Conservation (phyloP, 2,888 invertebrate genomes). For the Dicycla oo region DNA sequence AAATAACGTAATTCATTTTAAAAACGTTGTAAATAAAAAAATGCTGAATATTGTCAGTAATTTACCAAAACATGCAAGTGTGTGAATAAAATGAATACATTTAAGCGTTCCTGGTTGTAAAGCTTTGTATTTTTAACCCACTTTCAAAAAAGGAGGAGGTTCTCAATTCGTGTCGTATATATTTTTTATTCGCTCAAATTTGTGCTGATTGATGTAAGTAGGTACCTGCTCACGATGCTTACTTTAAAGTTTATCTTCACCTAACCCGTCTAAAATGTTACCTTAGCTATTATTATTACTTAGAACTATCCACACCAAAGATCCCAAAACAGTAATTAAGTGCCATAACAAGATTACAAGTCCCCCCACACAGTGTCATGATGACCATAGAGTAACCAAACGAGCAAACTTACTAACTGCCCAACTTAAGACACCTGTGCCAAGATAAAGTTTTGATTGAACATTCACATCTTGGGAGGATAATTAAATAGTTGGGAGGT, state of each 20-base stretch:
- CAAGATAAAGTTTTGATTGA: slow-evolving; percentile 71
- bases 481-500: slow-evolving; percentile 51
- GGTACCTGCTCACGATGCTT: not conserved
- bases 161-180: no score
- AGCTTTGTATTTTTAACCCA: not conserved
- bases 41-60: slow-evolving; percentile 32
- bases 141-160: no score
- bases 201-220: not conserved
- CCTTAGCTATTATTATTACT: slow-evolving; percentile 30
- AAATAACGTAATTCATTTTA: slow-evolving; percentile 7
- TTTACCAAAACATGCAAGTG: slow-evolving; percentile 44
- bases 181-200: slow-evolving; percentile 22
- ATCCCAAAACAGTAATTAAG: slow-evolving; percentile 66
- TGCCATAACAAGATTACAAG: slow-evolving; percentile 64
- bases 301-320: slow-evolving; percentile 47
- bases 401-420: slow-evolving; percentile 74
- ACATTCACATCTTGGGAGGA: slow-evolving; percentile 63
- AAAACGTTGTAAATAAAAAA: slow-evolving; percentile 41
- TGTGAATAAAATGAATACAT: slow-evolving; percentile 57
- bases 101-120: slow-evolving; percentile 46
- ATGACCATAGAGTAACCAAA: slow-evolving; percentile 73
- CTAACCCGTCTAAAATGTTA: slow-evolving; percentile 22
- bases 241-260: slow-evolving; percentile 25
- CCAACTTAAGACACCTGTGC: slow-evolving; percentile 74
- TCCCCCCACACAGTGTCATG: slow-evolving; percentile 58